Evolutionary conservation across 64 coral and sea anemone genomes (phyloP), one percentile per base, ranked within the genome.

Genomic region (Dendrophyllia cribrosa): DNA sequence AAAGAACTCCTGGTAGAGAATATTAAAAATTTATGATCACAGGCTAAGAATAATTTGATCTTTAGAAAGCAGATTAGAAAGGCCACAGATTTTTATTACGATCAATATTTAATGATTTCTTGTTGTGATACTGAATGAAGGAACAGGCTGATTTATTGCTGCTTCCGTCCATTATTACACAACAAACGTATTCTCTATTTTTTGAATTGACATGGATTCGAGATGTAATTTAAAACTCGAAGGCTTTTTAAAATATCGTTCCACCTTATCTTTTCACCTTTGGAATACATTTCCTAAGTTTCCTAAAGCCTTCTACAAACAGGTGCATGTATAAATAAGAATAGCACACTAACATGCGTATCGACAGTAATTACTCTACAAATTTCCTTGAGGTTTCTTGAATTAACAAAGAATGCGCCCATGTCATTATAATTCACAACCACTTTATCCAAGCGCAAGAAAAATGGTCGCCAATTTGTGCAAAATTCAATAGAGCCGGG

Each of bases 361-460:
- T 67, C 61, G 44, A 10, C 45, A 22, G 34, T 84, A 67, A 84
- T 84, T 67, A 44, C 59, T 67, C 47, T 50, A 1, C 19, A 83
- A 83, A 83, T n/a, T 16, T 83, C 61, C n/a, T 43, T 48, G 79
- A 67, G 80, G 80, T 84, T 84, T 84, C 58, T 47, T 59, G 46
- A 22, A 84, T 84, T 9, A 61, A 84, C 62, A 68, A 47, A 63
- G 46, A 49, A 84, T 51, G 43, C n/a, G 60, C 62, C 17, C 14
- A 21, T 9, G 11, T 50, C 12, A 68, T 67, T 67, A 19, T 6
- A 69, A 67, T 8, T 17, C 19, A 48, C 13, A 20, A 80, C 26
- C 43, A 25, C 17, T 61, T 66, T 14, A 14, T 66, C 17, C 14
- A 61, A 19, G 20, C 80, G 19, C 17, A 21, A 20, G 25, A 50